Conservation (phyloP, 2,888 invertebrate species). For the Itoplectis maculator region DNA sequence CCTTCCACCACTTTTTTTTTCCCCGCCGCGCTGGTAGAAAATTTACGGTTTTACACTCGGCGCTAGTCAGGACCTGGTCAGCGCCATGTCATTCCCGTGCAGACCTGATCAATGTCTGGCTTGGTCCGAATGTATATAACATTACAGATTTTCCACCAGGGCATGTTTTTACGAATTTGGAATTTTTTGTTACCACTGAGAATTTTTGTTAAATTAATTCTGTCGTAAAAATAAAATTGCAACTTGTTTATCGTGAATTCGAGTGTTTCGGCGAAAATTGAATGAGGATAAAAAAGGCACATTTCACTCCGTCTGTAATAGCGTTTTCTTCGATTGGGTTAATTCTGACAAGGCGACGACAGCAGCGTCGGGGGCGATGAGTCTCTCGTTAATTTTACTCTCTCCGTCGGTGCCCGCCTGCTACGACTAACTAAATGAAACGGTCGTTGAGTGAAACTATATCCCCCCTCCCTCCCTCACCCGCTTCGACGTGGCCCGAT, state of each 20-base stretch:
- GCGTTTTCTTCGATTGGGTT: neutral
- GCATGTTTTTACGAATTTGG: neutral
- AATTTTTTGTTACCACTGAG: conserved; percentile 13
- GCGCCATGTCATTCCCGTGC: no score
- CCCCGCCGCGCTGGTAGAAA: no score
- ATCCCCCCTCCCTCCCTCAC: no score
- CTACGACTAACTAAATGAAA: conserved; percentile 35
- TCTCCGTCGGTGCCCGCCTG: neutral
- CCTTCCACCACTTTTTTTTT: neutral
- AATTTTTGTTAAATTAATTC: neutral
- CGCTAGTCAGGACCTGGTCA: no score
- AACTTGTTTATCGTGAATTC: no score
- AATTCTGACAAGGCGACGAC: neutral
- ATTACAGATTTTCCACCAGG: neutral
- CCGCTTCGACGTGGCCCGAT: no score
- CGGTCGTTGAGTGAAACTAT: conserved; percentile 48
- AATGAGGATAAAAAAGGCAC: neutral
- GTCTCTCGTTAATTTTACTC: conserved; percentile 12
- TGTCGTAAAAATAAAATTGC: no score
- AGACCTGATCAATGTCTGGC: no score
- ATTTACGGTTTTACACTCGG: no score
- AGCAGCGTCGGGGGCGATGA: neutral
- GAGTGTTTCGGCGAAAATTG: neutral
- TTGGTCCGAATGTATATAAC: no score
- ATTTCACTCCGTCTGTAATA: no score